Evolutionary conservation across 2,888 invertebrate species (phyloP), one percentile per base, ranked within the genome.

Genomic region (Beris morrisii): DNA sequence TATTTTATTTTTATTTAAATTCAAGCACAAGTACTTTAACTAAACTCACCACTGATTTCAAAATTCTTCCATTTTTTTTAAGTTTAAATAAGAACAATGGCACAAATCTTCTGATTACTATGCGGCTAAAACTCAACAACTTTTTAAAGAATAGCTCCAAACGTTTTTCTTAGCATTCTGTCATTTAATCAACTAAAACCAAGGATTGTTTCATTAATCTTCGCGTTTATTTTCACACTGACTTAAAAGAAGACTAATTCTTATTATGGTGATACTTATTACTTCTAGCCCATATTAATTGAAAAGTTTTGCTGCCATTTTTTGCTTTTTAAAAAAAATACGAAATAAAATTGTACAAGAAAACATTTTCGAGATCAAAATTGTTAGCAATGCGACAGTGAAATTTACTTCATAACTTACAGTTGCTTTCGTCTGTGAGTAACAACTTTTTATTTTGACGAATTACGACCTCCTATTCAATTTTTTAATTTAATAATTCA

Each of bases 391-490:
- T 56, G 31, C 32, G 12, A 50, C 12, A 52, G 13, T 38, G 31
- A 67, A 68, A 68, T 68, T 68, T 68, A 65, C 68, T 68, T 68
- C 68, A 68, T 68, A 68, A 68, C 68, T 68, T 68, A 68, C 68
- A 65, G 68, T 68, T 68, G 64, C 64, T 65, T 46, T 68, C 68
- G 68, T 65, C 65, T 68, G 68, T 68, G 63, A 68, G 68, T 65
- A 61, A 54, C 43, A 59, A 64, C 4, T 38, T 7, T 31, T 28
- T 48, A 52, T 13, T 57, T 15, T 45, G 31, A 48, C 46, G 13
- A 30, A 56, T 48, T n/a, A 55, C 22, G 22, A 22, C 22, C 22
- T 22, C 22, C 22, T 22, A 22, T 22, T 22, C 22, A 22, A 22
- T 22, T 22, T 22, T 22, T 22, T 22, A 22, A 22, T 22, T 22